phyloP scores from a whole-genome alignment of 2,113 vertebrate species.

The Oreocharis arfaki region DNA sequence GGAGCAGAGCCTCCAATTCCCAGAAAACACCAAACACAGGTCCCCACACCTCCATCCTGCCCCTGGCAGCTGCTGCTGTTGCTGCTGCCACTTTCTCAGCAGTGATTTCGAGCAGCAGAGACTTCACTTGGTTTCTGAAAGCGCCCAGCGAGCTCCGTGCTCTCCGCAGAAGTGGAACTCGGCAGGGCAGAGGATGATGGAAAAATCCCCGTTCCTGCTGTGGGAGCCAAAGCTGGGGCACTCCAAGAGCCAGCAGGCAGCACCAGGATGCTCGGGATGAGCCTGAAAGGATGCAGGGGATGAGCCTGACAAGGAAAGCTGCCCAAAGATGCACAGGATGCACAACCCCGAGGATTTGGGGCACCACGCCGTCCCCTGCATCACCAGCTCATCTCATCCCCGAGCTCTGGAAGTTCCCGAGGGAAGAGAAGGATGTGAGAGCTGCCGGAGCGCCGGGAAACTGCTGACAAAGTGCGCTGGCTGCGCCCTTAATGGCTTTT shows the following conservation, averaged over 20 bases:
- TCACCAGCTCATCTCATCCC: rapidly evolving
- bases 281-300: neutral
- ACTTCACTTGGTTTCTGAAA: neutral
- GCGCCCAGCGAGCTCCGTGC: rapidly evolving
- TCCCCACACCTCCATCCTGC: neutral
- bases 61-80: neutral
- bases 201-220: neutral
- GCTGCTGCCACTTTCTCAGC: neutral
- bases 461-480: neutral
- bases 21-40: neutral
- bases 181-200: neutral
- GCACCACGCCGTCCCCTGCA: rapidly evolving
- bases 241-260: too few relatives aligned
- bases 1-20: neutral
- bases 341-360: rapidly evolving
- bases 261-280: neutral
- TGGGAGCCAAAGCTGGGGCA: neutral
- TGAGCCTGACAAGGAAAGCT: neutral
- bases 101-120: neutral
- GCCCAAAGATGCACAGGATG: rapidly evolving
- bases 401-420: rapidly evolving
- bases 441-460: neutral
- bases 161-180: neutral
- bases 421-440: neutral
- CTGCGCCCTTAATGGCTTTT: slow-evolving; percentile 18